phyloP scores from a whole-genome alignment of 2,797 vertebrate genomes.

The Nyctibius grandis region DNA sequence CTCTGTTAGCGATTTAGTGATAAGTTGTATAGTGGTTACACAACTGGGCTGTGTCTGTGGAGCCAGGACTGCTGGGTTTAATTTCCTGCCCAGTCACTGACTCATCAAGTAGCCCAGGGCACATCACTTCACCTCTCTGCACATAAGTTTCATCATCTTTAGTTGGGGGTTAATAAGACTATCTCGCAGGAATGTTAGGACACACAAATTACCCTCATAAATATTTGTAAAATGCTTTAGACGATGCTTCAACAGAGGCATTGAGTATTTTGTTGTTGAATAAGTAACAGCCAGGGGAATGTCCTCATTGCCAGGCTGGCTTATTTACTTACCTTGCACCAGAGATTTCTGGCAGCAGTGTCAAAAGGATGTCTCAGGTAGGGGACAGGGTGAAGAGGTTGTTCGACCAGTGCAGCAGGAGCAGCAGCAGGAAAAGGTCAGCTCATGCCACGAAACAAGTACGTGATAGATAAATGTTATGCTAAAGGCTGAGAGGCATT shows the following conservation, averaged over 20 bases:
- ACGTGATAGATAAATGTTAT: not conserved
- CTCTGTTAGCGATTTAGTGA: not conserved
- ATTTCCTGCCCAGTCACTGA: conserved; percentile 38
- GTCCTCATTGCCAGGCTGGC: not conserved
- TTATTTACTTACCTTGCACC: conserved; percentile 11
- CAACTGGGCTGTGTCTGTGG: not conserved
- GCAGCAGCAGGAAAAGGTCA: conserved; percentile 4
- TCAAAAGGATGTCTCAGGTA: not conserved
- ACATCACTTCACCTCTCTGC: not conserved
- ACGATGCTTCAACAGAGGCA: not conserved
- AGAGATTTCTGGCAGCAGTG: not conserved
- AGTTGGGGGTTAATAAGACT: not conserved
- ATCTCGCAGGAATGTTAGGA: not conserved
- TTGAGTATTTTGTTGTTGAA: not conserved
- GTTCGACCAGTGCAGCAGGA: not conserved
- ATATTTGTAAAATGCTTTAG: conserved; percentile 20
- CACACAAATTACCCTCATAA: not conserved
- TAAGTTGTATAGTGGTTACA: not conserved
- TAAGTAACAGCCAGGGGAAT: conserved; percentile 24
- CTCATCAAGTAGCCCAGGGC: not conserved
- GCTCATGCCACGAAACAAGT: not conserved
- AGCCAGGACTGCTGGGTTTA: conserved; percentile 19
- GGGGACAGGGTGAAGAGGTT: not conserved
- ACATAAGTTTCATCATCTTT: not conserved
- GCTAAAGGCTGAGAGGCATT: not conserved